A percentile compares a stretch with the other conserved stretches of the same genome.
Conservation (phyloP, 2,113 vertebrate species). For the Pandion haliaetus region DNA sequence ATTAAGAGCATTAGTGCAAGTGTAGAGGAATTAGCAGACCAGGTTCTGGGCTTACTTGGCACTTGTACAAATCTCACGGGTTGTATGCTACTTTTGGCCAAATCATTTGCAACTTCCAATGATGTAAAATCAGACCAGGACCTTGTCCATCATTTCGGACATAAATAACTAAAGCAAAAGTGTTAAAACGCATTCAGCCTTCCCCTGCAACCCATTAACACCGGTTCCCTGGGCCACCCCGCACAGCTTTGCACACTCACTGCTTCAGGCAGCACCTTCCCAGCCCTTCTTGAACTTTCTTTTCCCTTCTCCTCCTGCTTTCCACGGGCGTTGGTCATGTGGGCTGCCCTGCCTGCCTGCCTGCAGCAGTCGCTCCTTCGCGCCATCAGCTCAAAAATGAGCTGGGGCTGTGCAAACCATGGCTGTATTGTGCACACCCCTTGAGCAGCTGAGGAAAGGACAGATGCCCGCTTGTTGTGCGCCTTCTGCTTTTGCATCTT, state of each 20-base stretch:
- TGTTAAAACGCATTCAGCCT: accelerated
- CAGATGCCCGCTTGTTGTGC: accelerated
- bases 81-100: not conserved
- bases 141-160: not conserved
- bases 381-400: accelerated
- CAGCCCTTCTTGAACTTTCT: not conserved
- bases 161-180: not conserved
- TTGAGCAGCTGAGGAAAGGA: accelerated
- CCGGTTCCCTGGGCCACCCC: accelerated
- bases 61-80: no score
- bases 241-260: accelerated
- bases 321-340: not conserved
- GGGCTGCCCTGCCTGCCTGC: not conserved
- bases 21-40: not conserved
- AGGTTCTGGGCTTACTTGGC: not conserved
- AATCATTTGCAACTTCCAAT: accelerated
- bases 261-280: not conserved
- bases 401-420: not conserved
- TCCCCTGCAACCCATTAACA: not conserved
- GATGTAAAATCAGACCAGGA: not conserved
- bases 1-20: not conserved
- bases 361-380: not conserved
- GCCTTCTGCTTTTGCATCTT: no score
- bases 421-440: accelerated
- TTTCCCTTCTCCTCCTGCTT: not conserved